Evolutionary conservation across 2,888 invertebrate genomes (phyloP), one percentile per base, ranked within the genome.

Genomic region (Melieria omissa): DNA sequence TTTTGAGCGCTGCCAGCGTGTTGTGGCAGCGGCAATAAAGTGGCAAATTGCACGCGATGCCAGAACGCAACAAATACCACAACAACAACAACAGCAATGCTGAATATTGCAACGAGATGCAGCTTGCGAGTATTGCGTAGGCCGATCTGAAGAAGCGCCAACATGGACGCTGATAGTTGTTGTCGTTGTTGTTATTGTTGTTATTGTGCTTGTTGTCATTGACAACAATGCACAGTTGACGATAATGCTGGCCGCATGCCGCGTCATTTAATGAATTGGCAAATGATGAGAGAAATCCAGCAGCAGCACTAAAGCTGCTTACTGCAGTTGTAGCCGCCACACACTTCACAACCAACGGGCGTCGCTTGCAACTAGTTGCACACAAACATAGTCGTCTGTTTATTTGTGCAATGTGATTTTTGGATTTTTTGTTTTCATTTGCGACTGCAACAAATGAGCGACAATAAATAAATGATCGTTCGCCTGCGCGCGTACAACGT

Each of bases 81-180:
- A 9, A 9, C 6, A 6, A 54, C n/a, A 12, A 14, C 8, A 54
- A 10, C 10, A 5, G 10, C 54, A 54, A 16, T 16, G 9, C 14
- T 5, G 4, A 10, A 4, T 9, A 55, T 7, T 5, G 60, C 64
- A 52, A 42, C 52, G 44, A 64, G 8, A 14, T 14, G 47, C 58
- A 66, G 29, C 66, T 41, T 16, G 41, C 54, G 46, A 47, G 16
- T 7, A 42, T 58, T 47, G 69, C 69, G 69, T 69, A 63, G 69
- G 69, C 55, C 55, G 69, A 69, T 63, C 69, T 63, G 63, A 69
- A 69, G 69, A 69, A 69, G 69, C 69, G 64, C 49, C 67, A 67
- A 60, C 67, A 60, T 10, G 16, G 60, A 60, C 44, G 45, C 52
- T 54, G 52, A 65, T 54, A 65, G 66, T 66, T 45, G 66, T 58